Base-by-base conservation (phyloP, 2,888 invertebrate species). In the Andricus quercusramuli region DNA sequence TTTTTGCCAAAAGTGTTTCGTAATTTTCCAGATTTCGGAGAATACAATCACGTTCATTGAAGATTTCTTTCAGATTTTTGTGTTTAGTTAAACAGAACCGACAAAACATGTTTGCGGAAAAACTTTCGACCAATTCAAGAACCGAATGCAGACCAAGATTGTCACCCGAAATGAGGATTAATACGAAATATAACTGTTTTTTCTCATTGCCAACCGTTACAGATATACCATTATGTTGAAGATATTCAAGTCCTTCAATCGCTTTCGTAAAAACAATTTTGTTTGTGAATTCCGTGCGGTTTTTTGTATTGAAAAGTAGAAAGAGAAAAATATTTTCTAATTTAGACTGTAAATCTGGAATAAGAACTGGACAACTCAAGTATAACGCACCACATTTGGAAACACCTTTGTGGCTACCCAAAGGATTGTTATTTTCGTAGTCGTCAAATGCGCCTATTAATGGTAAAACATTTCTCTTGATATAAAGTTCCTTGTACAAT, bases 81-180 rank as follows among this genome's bases (percentile, higher is more conserved):
- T 25, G 25, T 25, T 25, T 1, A 25, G 25, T 25, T 25, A 1
- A 25, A 25, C 25, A 25, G 25, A 25, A 25, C 25, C 25, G 25
- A 25, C 25, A 25, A 56, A 79, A 83, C 25, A 62, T 79, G 59
- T 80, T 81, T n/a, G 82, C 80, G 13, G 56, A 77, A 20, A 84
- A 84, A 78, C 81, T 80, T 80, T 82, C 83, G 22, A 68, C 47
- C n/a, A 79, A 82, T 62, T 83, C 82, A 62, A 80, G 80, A 15
- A 83, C 70, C 25, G 66, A 56, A 78, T 82, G 81, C 11, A 84
- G 15, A 32, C 81, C 84, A 29, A 83, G 70, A 32, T 80, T 78
- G 80, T 83, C 81, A 32, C 84, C 86, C 5, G 83, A 37, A 79
- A 87, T 79, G 11, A 80, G 74, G 4, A 77, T 76, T 47, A 85